Conservation (phyloP, 2,797 vertebrate species). For the Enteromius afrohamiltoni region DNA sequence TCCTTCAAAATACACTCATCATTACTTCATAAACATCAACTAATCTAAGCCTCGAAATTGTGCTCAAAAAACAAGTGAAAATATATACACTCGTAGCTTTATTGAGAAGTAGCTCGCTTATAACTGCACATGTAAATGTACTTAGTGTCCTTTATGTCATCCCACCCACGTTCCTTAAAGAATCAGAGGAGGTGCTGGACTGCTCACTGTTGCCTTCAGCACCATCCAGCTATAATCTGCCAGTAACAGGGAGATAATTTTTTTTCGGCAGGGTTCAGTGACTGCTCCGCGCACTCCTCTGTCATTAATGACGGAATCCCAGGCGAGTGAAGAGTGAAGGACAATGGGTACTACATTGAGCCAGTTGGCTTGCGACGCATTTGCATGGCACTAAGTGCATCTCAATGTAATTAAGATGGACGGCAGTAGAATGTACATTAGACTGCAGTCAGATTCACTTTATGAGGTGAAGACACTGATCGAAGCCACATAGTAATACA, state of each 20-base stretch:
- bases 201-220: constrained; percentile 22
- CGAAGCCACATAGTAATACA: neutral
- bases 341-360: constrained; percentile 51
- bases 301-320: constrained; percentile 49
- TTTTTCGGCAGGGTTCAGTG: constrained; percentile 51
- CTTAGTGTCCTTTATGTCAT: neutral
- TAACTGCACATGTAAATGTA: neutral
- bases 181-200: constrained; percentile 26
- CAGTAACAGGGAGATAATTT: constrained; percentile 55
- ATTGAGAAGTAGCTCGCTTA: neutral
- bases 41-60: neutral
- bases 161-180: neutral
- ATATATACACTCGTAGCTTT: neutral
- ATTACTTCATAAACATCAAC: neutral
- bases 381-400: constrained; percentile 54
- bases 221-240: constrained; percentile 19
- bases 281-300: constrained; percentile 38
- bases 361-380: constrained; percentile 32
- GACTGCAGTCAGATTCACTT: constrained; percentile 34
- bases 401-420: constrained; percentile 57
- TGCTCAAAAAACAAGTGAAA: neutral
- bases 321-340: constrained; percentile 52
- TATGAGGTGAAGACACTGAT: neutral
- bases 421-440: constrained; percentile 29
- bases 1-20: neutral